Percentiles rank a stretch among this genome's conserved stretches.
These are phyloP conservation scores for Trachurus trachurus DNA, from an alignment of 2,797 vertebrate genomes.

Conservation along the genomic window DNA sequence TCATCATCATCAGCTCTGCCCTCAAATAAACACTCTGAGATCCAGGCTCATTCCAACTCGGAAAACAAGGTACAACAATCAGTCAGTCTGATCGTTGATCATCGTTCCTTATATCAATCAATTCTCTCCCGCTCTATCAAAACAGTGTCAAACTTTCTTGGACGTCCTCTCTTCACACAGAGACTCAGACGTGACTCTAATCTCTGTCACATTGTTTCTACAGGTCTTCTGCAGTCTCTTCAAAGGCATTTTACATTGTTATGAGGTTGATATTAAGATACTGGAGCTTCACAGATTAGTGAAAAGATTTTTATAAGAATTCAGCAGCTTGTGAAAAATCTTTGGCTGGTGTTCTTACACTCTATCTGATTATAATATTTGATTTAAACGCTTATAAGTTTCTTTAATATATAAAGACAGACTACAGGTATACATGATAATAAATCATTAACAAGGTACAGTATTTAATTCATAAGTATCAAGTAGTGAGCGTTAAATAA, in stretches of 20 bases:
- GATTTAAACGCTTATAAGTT: too few relatives aligned
- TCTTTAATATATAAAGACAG: neutral
- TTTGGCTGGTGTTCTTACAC: neutral
- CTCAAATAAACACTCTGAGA: slow-evolving; percentile 40
- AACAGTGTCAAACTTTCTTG: neutral
- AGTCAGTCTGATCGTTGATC: neutral
- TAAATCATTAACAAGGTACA: neutral
- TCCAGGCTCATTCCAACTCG: slow-evolving; percentile 35
- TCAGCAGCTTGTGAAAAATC: too few relatives aligned
- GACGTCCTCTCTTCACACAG: neutral
- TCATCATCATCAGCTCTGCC: neutral
- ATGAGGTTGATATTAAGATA: neutral
- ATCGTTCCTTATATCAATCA: neutral
- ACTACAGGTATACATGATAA: neutral
- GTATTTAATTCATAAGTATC: neutral
- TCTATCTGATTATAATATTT: too few relatives aligned
- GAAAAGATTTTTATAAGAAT: too few relatives aligned
- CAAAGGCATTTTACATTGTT: neutral
- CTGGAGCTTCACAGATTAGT: too few relatives aligned
- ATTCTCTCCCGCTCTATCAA: neutral
- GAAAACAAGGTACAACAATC: slow-evolving; percentile 68
- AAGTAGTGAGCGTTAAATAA: too few relatives aligned
- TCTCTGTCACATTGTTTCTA: neutral
- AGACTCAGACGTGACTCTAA: neutral
- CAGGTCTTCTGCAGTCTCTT: neutral